These are phyloP conservation scores for Ciconia nigra DNA, from an alignment of 2,797 vertebrate species.

Conservation along the genomic window DNA sequence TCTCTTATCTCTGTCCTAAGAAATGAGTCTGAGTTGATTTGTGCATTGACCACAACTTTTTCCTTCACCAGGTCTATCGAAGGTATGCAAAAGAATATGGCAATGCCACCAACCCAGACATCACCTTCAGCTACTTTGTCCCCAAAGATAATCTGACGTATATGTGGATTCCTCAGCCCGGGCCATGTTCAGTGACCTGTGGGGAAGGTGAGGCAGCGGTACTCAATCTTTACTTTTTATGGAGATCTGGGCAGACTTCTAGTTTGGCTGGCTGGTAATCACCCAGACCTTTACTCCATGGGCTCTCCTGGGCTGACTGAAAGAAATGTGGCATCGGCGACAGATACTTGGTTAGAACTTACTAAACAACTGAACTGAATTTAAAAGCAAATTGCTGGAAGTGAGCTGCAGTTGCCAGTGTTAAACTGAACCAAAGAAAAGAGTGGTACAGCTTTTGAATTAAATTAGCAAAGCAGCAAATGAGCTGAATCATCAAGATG, in stretches of 20 bases:
- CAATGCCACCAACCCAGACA: slow-evolving; percentile 84
- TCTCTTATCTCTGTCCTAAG: background rate
- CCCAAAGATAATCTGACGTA: slow-evolving; percentile 53
- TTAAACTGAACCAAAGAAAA: background rate
- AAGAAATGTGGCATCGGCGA: background rate
- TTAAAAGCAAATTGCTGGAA: background rate
- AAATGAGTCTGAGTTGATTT: background rate
- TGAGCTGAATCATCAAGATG: background rate
- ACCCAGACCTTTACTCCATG: background rate
- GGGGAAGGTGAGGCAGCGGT: slow-evolving; percentile 81
- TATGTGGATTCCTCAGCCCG: slow-evolving; percentile 74
- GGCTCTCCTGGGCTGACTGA: background rate
- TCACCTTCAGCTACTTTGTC: slow-evolving; percentile 86
- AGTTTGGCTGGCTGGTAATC: background rate
- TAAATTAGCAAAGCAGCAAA: background rate
- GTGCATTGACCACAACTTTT: background rate
- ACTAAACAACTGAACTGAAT: background rate
- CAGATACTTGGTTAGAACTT: background rate
- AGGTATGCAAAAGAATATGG: slow-evolving; percentile 89
- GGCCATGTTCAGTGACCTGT: slow-evolving; percentile 88
- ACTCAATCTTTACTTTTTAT: background rate
- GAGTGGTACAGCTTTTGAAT: background rate
- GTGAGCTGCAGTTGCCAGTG: background rate
- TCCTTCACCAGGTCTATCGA: slow-evolving; percentile 83
- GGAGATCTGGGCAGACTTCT: background rate